Conservation (phyloP, 2,113 vertebrate genomes). For the Sturnus vulgaris region DNA sequence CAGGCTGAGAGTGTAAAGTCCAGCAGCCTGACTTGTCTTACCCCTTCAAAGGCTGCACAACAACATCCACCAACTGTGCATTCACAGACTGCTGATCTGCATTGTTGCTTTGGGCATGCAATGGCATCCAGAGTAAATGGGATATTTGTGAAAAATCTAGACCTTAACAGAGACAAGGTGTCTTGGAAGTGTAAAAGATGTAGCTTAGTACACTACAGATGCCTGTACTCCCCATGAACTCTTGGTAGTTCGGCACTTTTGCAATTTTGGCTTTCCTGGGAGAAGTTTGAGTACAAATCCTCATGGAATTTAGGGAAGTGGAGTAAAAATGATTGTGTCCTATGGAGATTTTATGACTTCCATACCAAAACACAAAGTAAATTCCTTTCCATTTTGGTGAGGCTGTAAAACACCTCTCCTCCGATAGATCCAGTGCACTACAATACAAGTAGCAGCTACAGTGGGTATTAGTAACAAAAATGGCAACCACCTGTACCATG, state of each 20-base stretch:
- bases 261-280: background rate
- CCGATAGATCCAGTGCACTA: background rate
- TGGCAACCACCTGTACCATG: background rate
- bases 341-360: background rate
- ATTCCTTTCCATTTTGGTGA: background rate
- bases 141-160: background rate
- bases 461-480: background rate
- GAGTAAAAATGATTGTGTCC: background rate
- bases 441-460: background rate
- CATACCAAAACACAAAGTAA: background rate
- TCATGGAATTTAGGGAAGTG: background rate
- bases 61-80: background rate
- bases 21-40: background rate
- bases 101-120: background rate
- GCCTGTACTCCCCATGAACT: background rate
- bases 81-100: background rate
- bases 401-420: background rate
- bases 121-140: background rate
- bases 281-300: background rate
- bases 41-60: background rate
- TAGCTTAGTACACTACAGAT: background rate
- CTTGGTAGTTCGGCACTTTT: background rate
- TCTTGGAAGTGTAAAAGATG: background rate
- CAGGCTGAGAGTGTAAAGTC: background rate
- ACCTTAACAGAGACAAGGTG: background rate